Evolutionary conservation across 35 echinoderm and acorn worm species (phyloP), one percentile per base, ranked within the genome.

Genomic region (Lytechinus pictus): DNA sequence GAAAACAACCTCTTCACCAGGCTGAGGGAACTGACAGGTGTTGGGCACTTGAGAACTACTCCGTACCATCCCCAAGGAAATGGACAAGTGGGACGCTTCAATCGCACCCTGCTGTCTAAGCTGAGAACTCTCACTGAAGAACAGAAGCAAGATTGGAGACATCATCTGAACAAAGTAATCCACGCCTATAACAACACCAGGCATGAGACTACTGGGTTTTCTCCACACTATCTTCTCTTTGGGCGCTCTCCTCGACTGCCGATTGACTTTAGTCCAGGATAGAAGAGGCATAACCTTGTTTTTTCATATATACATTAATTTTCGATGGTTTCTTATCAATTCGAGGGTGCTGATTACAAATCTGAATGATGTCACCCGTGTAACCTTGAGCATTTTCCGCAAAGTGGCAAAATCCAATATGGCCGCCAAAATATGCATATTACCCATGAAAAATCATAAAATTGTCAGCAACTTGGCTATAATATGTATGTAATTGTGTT

Each of bases 121-220:
- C 60, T 66, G 10, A 10, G 60, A 16, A 66, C 60, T 12, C 14
- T 66, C 11, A 12, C 60, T 13, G 60, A 66, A 6, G 92, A 95
- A 16, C 91, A 98, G 54, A 98, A 98, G 91, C n/a, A 28, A 0
- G 94, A 98, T 53, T 98, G 95, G 97, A 98, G 94, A 55, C 58
- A 93, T 0, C 94, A 96, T 44, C 66, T 96, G 61, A 95, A 92
- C 54, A 96, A 95, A 29, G 54, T 95, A n/a, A 60, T 96, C 10
- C 95, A 96, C 94, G 97, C 97, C 11, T 98, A 98, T 94, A 98
- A 96, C 58, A 87, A 61, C 54, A 98, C 97, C 12, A 55, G 11
- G 53, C 94, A 98, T 94, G 96, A 98, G 9, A 52, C 96, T 14
- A 96, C 97, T 54, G 95, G 94, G 11, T 98, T 56, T 86, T 96